Evolutionary conservation across 1,140 invertebrate species (phyloP).

Genomic region (Anastrepha obliqua): DNA sequence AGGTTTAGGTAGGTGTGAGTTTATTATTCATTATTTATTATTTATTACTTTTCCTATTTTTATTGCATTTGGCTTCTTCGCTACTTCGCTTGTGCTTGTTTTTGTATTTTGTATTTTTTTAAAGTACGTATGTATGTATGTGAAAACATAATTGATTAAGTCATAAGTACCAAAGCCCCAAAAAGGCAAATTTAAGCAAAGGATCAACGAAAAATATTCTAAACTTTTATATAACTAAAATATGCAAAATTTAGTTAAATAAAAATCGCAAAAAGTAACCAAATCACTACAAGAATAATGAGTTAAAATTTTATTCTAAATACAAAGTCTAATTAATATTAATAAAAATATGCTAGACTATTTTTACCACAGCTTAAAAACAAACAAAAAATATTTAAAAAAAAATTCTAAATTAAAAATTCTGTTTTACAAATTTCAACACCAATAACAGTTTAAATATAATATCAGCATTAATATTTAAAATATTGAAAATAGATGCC

Average conservation of each 20-base stretch:
- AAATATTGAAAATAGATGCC: no score
- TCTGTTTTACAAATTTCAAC: no score
- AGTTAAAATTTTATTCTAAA: no score
- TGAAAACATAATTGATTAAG: background rate
- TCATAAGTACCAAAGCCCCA: constrained; percentile 24
- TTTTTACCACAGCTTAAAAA: no score
- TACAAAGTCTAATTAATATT: no score
- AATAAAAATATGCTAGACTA: no score
- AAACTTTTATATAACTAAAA: background rate
- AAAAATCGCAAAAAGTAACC: constrained; percentile 11
- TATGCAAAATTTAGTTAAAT: background rate
- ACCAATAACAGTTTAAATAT: no score
- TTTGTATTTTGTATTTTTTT: background rate
- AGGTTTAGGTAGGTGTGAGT: background rate
- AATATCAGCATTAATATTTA: no score
- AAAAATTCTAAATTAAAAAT: no score
- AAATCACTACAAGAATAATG: background rate
- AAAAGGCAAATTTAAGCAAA: background rate
- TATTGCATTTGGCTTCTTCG: background rate
- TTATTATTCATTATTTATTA: background rate
- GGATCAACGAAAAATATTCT: background rate
- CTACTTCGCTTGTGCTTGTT: background rate
- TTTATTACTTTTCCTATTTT: background rate
- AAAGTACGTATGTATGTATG: background rate
- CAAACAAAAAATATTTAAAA: no score